A percentile compares a stretch with the other conserved stretches of the same genome.
These are phyloP conservation scores for Falco biarmicus DNA, from an alignment of 2,797 vertebrate species.

Conservation along the genomic window DNA sequence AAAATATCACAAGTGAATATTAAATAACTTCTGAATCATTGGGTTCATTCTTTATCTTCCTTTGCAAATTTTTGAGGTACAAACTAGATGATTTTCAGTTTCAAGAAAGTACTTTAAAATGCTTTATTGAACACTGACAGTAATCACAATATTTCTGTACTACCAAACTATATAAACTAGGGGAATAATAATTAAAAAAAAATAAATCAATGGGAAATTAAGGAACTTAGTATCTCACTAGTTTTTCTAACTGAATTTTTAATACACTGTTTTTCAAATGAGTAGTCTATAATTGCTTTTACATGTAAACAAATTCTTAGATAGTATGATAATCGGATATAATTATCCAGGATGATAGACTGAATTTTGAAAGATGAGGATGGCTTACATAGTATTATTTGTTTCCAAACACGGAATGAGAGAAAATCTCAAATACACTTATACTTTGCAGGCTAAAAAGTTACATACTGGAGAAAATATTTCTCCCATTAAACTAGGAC, in stretches of 20 bases:
- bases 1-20: background rate
- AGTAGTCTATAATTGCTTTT: background rate
- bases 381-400: background rate
- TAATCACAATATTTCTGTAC: background rate
- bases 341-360: background rate
- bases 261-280: background rate
- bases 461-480: background rate
- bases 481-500: conserved; percentile 10
- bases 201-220: background rate
- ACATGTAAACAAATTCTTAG: background rate
- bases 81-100: background rate
- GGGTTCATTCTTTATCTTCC: background rate
- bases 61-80: background rate
- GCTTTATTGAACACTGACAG: background rate
- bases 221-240: background rate
- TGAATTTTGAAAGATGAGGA: background rate
- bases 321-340: background rate
- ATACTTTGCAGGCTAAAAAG: background rate
- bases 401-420: background rate
- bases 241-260: background rate
- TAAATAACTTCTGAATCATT: background rate
- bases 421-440: background rate
- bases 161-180: background rate
- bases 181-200: background rate
- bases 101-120: background rate